These are phyloP conservation scores for Aphis gossypii DNA, from an alignment of 1,140 invertebrate species.

Conservation along the genomic window DNA sequence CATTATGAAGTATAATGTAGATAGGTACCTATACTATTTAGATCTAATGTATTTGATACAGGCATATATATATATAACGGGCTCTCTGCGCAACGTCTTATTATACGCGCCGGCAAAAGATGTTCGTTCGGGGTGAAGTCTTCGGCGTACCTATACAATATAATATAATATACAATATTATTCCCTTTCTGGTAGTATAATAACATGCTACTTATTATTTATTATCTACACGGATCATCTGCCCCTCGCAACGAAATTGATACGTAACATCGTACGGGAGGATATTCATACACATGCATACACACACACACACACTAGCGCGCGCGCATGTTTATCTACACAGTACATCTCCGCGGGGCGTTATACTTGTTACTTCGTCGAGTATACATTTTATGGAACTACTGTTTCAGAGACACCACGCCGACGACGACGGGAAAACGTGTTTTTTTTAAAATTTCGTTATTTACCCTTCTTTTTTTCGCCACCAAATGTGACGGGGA, in stretches of 20 bases:
- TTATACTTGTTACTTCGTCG: background rate
- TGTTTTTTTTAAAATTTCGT: background rate
- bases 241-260: slow-evolving; percentile 23
- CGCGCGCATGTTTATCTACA: background rate
- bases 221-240: background rate
- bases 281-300: background rate
- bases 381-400: background rate
- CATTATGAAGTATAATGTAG: too few relatives aligned
- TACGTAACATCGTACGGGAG: slow-evolving; percentile 11
- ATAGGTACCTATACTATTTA: background rate
- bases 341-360: background rate
- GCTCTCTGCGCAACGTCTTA: background rate
- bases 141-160: background rate
- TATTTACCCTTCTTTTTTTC: slow-evolving; percentile 1
- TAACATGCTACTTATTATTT: background rate
- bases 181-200: background rate
- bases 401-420: background rate
- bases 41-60: background rate
- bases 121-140: background rate
- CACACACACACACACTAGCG: too few relatives aligned
- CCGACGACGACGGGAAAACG: background rate
- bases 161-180: background rate
- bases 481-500: slow-evolving; percentile 17
- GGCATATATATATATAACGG: background rate
- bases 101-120: background rate